A percentile compares a stretch with the other conserved stretches of the same genome.
phyloP scores from a whole-genome alignment of 2,888 invertebrate species.

The Hesperia comma region DNA sequence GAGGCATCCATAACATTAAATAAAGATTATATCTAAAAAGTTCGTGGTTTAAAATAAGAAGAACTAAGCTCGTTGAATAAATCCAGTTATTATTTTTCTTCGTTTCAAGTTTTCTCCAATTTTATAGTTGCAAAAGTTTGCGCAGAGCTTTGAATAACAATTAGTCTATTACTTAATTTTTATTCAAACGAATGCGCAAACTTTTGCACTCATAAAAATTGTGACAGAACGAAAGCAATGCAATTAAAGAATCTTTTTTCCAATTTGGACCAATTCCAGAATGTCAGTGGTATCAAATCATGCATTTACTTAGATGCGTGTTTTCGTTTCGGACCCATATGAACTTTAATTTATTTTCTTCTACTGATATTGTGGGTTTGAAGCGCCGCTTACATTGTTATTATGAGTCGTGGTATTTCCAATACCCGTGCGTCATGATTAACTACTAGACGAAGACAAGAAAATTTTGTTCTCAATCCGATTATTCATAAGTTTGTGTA shows the following conservation, averaged over 20 bases:
- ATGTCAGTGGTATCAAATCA: constrained; percentile 12
- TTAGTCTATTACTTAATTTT: constrained; percentile 8
- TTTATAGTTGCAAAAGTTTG: constrained; percentile 5
- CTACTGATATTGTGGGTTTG: no score
- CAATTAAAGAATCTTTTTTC: constrained; percentile 4
- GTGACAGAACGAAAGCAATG: constrained; percentile 7
- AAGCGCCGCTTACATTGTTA: no score
- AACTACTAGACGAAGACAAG: no score
- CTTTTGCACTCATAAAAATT: background rate
- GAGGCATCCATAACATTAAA: no score
- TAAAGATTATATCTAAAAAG: no score
- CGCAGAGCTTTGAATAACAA: background rate
- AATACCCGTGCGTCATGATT: no score
- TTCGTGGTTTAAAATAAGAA: background rate
- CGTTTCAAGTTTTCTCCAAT: constrained; percentile 1
- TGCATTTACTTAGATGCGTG: constrained; percentile 8
- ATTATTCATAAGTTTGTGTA: no score
- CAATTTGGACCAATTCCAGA: constrained; percentile 18
- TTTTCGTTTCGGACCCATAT: constrained; percentile 15
- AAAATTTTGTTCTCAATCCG: no score
- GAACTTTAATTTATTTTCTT: background rate
- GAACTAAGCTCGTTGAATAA: background rate
- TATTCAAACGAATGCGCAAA: constrained; percentile 9
- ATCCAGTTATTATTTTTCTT: background rate
- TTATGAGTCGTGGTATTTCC: no score